Evolutionary conservation across 2,113 vertebrate species (phyloP).

Genomic region (Macquaria ambigua): DNA sequence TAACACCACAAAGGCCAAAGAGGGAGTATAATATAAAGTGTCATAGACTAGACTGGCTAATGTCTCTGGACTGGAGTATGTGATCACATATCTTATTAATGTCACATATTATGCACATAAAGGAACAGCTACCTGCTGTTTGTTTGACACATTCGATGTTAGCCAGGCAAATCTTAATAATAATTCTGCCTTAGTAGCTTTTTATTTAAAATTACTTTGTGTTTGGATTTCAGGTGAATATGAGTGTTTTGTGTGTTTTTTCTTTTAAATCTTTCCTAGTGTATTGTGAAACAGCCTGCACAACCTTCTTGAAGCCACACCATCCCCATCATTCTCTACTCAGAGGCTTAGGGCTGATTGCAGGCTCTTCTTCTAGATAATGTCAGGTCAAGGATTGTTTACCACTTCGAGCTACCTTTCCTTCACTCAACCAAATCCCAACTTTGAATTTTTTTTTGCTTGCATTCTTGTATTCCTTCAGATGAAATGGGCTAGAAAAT

Average conservation of each 20-base stretch:
- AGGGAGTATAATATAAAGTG: conserved; percentile 16
- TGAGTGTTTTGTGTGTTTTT: not conserved
- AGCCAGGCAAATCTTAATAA: not conserved
- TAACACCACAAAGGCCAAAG: conserved; percentile 34
- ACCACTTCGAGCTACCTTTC: conserved; percentile 41
- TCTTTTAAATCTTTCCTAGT: not conserved
- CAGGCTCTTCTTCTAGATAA: conserved; percentile 33
- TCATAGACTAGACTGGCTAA: not conserved
- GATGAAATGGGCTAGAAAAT: conserved; percentile 47
- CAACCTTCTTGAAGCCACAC: conserved; percentile 11
- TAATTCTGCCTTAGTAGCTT: not conserved
- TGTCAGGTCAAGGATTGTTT: conserved; percentile 62
- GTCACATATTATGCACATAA: not conserved
- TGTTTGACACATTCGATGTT: not conserved
- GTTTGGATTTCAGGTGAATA: not conserved
- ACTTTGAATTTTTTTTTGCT: conserved; percentile 34
- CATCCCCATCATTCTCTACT: conserved; percentile 8
- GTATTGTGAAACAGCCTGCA: conserved; percentile 5
- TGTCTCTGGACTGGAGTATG: not conserved
- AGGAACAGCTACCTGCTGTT: not conserved
- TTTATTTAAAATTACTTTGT: not conserved
- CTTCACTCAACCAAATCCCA: conserved; percentile 31
- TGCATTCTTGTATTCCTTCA: conserved; percentile 42
- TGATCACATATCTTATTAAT: not conserved
- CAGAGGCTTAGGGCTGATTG: conserved; percentile 40